Evolutionary conservation across 2,888 invertebrate species (phyloP), one percentile per base, ranked within the genome.

Genomic region (Phengaris alcon): DNA sequence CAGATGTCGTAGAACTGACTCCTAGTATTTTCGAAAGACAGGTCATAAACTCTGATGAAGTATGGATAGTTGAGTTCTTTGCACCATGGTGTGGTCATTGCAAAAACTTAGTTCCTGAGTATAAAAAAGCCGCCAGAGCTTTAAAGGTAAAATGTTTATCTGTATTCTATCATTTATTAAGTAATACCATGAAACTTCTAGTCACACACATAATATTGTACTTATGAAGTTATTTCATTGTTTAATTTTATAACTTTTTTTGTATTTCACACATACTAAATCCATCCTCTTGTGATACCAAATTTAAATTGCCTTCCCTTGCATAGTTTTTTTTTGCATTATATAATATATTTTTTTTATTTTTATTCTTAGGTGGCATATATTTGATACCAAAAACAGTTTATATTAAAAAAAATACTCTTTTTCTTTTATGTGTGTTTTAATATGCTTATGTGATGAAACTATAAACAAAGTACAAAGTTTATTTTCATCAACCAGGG

Each of bases 71-170:
- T 0, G 99, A 99, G 85, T 99, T 98, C 90, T 99, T 95, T 88
- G 99, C 99, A 0, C 98, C 99, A 0, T 99, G 99, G 99, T 99
- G 97, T 88, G 98, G 97, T 12, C 97, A 97, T 85, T 97, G 99
- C 89, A 96, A 99, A 88, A 95, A 95, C 78, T 94, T 99, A 68
- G 98, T 96, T 68, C 97, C 98, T 1, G 99, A 99, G 86, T 99
- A 98, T 91, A 96, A 97, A 78, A 99, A 99, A 93, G 96, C 98
- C 74, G 99, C 99, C 2, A 95, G 95, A 80, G 99, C 98, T 0
- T 91, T 99, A 0, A 99, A 98, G 95, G 97, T 97, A 93, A 35
- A 13, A 51, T 52, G 52, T 54, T 12, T 59, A 8, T 10, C 9
- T 48, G 52, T 52, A 52, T 22, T 6, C 10, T 59, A 15, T 22